phyloP scores from a whole-genome alignment of 2,113 vertebrate genomes.

The Parotia lawesii region DNA sequence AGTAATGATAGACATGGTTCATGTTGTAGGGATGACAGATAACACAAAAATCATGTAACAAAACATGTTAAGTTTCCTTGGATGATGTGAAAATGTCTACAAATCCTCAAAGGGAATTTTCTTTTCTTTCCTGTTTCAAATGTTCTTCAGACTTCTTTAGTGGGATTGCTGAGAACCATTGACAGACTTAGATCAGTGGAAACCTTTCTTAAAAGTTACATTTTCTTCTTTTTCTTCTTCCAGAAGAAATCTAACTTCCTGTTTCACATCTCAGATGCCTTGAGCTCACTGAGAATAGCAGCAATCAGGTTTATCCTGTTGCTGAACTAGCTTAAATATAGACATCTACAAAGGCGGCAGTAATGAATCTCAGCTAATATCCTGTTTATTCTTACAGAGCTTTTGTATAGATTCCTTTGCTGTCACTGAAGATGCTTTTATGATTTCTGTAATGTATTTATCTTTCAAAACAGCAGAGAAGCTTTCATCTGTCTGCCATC shows the following conservation, averaged over 20 bases:
- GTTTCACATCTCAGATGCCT: not conserved
- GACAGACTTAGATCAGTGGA: not conserved
- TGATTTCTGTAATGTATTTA: slow-evolving; percentile 68
- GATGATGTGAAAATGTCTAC: not conserved
- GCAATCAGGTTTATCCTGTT: not conserved
- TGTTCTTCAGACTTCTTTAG: not conserved
- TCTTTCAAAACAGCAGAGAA: slow-evolving; percentile 49
- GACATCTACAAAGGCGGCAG: not conserved
- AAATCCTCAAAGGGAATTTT: not conserved
- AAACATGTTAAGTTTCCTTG: not conserved
- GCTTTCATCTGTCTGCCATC: slow-evolving; percentile 66
- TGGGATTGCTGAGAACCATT: not conserved
- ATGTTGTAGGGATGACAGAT: not conserved
- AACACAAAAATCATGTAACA: not conserved
- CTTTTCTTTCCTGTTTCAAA: not conserved
- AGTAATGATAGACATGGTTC: not conserved
- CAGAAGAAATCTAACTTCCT: not conserved
- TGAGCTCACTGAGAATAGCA: not conserved
- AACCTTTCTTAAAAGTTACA: not conserved
- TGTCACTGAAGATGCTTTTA: slow-evolving; percentile 43
- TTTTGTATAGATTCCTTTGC: slow-evolving; percentile 39
- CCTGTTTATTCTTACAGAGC: slow-evolving; percentile 31
- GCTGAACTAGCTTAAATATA: slow-evolving; percentile 8
- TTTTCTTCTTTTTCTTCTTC: not conserved
- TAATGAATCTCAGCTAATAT: slow-evolving; percentile 52